Conservation (phyloP, 2,888 invertebrate genomes). For the Junonia oenone region DNA sequence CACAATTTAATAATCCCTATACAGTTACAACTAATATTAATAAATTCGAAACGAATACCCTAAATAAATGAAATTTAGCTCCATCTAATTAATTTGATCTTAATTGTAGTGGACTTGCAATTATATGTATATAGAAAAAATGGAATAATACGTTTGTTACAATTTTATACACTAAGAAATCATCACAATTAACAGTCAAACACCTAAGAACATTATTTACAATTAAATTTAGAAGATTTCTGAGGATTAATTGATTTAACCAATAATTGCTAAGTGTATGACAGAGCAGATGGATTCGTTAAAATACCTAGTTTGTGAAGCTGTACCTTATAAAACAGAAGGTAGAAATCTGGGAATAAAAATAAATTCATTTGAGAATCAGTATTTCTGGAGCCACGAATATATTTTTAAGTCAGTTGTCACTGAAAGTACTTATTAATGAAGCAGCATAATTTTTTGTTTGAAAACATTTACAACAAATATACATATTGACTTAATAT, state of each 20-base stretch:
- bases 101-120: slow-evolving; percentile 29
- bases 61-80: slow-evolving; percentile 37
- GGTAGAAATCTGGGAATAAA: no score
- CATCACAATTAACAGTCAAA: slow-evolving; percentile 16
- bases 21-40: slow-evolving; percentile 59
- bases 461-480: slow-evolving; percentile 31
- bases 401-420: neutral
- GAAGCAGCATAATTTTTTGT: slow-evolving; percentile 19
- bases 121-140: slow-evolving; percentile 7
- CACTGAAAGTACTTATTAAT: neutral
- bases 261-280: neutral
- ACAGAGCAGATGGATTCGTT: neutral
- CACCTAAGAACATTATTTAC: slow-evolving; percentile 16
- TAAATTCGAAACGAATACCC: slow-evolving; percentile 72
- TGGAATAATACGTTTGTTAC: slow-evolving; percentile 6
- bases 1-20: slow-evolving; percentile 59
- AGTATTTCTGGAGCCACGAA: no score
- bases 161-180: neutral
- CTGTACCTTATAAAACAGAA: neutral
- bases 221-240: neutral
- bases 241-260: neutral
- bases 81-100: slow-evolving; percentile 21
- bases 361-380: no score
- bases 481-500: slow-evolving; percentile 36
- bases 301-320: neutral